These are phyloP conservation scores for Marasmarcha lunaedactyla DNA, from an alignment of 2,888 invertebrate species.

Conservation along the genomic window DNA sequence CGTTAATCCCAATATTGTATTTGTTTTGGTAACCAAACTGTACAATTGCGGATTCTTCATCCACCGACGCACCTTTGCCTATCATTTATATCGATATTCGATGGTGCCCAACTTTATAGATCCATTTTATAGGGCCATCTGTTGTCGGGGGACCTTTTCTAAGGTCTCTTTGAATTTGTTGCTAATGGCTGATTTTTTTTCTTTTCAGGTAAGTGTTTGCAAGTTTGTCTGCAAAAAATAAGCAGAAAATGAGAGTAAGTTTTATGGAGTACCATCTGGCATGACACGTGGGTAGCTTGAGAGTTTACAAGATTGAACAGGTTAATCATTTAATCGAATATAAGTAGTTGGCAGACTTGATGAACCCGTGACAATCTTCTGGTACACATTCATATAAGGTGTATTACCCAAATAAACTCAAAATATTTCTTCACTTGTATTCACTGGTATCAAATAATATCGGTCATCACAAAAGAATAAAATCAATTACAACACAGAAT, in stretches of 20 bases:
- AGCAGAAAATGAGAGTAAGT: constrained; percentile 13
- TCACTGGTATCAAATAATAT: no score
- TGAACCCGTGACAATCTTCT: no score
- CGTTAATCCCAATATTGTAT: constrained; percentile 11
- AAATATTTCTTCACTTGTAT: no score
- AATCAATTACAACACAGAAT: no score
- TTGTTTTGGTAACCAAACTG: constrained; percentile 23
- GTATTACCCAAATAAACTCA: no score
- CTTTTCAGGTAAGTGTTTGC: constrained; percentile 46
- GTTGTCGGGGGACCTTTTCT: constrained; percentile 43
- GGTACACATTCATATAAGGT: no score
- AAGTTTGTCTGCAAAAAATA: constrained; percentile 27
- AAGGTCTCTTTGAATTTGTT: constrained; percentile 34
- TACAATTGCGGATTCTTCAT: constrained; percentile 45
- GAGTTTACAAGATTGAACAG: constrained; percentile 3
- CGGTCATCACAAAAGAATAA: no score
- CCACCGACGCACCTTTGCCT: constrained; percentile 44
- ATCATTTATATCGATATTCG: constrained; percentile 20
- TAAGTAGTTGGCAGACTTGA: no score
- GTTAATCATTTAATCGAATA: constrained; percentile 4
- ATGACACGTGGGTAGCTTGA: constrained; percentile 27
- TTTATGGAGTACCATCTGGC: constrained; percentile 18
- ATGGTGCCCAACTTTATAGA: constrained; percentile 38
- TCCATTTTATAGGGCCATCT: constrained; percentile 45
- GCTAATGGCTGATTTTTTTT: constrained; percentile 37